Conservation (phyloP, 1,140 invertebrate genomes). For the Drosophila nebulosa region DNA sequence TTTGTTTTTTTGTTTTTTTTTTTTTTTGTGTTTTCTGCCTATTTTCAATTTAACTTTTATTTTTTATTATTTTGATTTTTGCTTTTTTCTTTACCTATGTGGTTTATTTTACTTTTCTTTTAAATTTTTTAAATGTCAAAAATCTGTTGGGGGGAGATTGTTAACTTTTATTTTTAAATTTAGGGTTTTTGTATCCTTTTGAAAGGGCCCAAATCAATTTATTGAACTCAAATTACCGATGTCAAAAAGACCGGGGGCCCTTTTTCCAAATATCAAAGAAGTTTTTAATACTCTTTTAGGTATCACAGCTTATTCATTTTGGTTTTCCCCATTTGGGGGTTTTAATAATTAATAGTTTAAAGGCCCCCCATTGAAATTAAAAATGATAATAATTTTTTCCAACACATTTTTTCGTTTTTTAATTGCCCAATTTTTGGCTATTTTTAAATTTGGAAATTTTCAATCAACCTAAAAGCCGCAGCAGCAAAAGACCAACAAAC, state of each 20-base stretch:
- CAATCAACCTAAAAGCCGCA: neutral
- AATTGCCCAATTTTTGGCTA: neutral
- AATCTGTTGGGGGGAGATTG: neutral
- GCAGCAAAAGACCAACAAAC: neutral
- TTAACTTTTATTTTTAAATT: neutral
- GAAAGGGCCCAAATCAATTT: neutral
- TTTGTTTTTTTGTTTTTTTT: conserved; percentile 22
- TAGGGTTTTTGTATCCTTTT: neutral
- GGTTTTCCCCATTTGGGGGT: neutral
- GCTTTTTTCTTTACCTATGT: too few relatives aligned
- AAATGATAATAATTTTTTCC: neutral
- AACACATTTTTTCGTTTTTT: neutral
- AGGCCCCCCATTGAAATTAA: neutral
- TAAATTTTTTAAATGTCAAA: neutral
- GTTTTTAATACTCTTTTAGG: too few relatives aligned
- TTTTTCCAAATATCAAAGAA: too few relatives aligned
- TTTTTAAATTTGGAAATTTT: neutral
- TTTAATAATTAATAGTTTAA: neutral
- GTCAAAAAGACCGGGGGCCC: too few relatives aligned
- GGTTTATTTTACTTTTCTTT: neutral
- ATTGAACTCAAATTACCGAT: neutral
- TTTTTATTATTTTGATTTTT: neutral
- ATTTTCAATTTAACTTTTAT: conserved; percentile 42
- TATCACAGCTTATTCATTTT: too few relatives aligned
- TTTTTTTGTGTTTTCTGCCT: too few relatives aligned